A percentile compares a stretch with the other conserved stretches of the same genome.
These are phyloP conservation scores for Abrostola tripartita DNA, from an alignment of 2,888 invertebrate genomes.

Conservation along the genomic window DNA sequence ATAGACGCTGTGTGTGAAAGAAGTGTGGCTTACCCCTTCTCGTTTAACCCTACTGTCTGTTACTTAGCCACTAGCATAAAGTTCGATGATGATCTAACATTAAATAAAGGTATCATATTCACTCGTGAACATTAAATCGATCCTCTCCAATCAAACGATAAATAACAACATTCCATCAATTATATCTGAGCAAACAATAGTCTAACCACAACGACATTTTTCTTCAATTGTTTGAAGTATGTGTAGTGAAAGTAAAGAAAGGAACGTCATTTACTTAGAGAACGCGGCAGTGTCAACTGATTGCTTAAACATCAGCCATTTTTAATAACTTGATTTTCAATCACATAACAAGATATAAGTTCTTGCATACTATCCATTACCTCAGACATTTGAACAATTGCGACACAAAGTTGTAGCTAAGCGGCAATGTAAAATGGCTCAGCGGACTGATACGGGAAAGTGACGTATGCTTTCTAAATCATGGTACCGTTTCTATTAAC, in stretches of 20 bases:
- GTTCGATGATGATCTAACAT: no score
- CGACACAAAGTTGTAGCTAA: background rate
- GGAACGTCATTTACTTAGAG: background rate
- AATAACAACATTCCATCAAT: background rate
- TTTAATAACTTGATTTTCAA: conserved; percentile 16
- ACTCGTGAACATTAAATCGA: background rate
- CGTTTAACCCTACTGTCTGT: no score
- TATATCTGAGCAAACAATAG: background rate
- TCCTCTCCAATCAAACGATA: background rate
- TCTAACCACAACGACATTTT: background rate
- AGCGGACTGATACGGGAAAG: conserved; percentile 29
- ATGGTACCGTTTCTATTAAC: conserved; percentile 47
- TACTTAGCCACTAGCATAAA: no score
- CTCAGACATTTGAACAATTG: conserved; percentile 3
- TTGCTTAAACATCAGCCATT: conserved; percentile 11
- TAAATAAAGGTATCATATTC: no score
- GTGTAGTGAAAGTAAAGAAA: conserved; percentile 8
- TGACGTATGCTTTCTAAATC: conserved; percentile 54
- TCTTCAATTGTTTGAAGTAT: background rate
- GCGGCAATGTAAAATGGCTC: conserved; percentile 29
- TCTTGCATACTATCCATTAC: conserved; percentile 19
- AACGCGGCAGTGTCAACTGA: conserved; percentile 7
- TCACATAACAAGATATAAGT: background rate
- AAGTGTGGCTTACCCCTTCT: no score
- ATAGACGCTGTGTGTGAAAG: no score